A percentile compares a stretch with the other conserved stretches of the same genome.
Evolutionary conservation across 2,113 vertebrate species (phyloP).

Genomic region (Micromys minutus): DNA sequence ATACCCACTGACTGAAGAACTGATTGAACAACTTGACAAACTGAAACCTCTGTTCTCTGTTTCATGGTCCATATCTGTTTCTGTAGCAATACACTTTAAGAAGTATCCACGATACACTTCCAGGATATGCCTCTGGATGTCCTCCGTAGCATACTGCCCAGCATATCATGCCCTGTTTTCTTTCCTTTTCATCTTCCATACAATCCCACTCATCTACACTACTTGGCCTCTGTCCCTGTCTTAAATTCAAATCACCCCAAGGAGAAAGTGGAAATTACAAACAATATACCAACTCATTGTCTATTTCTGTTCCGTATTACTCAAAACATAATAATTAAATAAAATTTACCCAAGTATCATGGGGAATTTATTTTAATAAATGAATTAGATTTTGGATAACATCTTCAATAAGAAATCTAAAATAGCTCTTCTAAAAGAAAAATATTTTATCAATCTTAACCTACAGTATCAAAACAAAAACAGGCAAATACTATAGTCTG

Average conservation of each 20-base stretch:
- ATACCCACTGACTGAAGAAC: background rate
- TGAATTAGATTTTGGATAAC: background rate
- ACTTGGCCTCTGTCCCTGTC: background rate
- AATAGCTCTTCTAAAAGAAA: background rate
- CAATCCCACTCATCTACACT: background rate
- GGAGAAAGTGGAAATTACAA: background rate
- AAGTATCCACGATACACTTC: background rate
- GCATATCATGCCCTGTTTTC: background rate
- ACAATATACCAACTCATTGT: background rate
- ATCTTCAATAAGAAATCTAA: background rate
- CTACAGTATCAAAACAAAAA: background rate
- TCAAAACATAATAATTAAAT: background rate
- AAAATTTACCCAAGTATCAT: background rate
- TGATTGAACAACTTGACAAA: background rate
- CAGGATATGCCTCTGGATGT: background rate
- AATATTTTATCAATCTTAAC: background rate
- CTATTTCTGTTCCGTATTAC: too few relatives aligned
- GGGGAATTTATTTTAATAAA: background rate
- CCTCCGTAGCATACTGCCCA: background rate
- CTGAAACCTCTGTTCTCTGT: background rate
- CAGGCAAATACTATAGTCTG: background rate
- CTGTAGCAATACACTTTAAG: background rate
- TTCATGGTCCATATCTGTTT: background rate
- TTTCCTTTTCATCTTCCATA: too few relatives aligned
- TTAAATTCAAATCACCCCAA: background rate